Conservation (phyloP, 2,888 invertebrate species). For the Eilema depressum region DNA sequence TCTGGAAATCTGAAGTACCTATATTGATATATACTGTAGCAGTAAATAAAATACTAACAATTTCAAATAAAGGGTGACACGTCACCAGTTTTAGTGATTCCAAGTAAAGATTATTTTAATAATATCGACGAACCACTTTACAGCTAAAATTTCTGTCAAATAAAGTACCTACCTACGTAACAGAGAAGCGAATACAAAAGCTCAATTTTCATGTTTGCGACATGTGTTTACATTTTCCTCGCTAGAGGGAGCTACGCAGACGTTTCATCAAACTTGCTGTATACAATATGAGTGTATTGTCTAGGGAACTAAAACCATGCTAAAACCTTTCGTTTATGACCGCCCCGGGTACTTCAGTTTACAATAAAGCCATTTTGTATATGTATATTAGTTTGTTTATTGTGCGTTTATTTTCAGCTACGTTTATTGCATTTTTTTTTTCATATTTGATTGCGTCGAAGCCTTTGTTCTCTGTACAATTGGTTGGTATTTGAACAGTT, state of each 20-base stretch:
- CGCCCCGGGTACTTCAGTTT: constrained; percentile 41
- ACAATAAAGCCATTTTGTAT: constrained; percentile 58
- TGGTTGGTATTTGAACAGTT: constrained; percentile 23
- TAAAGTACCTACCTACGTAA: constrained; percentile 12
- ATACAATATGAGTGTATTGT: constrained; percentile 67
- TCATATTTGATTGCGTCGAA: constrained; percentile 19
- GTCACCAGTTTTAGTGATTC: too few relatives aligned
- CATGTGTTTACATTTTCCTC: constrained; percentile 59
- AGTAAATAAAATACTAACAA: background rate
- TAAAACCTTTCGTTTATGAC: constrained; percentile 57
- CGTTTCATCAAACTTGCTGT: constrained; percentile 70
- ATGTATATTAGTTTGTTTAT: constrained; percentile 48
- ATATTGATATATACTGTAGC: background rate
- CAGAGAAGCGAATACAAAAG: constrained; percentile 51
- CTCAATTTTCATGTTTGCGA: constrained; percentile 62
- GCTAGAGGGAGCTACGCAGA: constrained; percentile 40
- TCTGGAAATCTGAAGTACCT: background rate
- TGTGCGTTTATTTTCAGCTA: constrained; percentile 45
- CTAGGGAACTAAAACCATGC: constrained; percentile 49
- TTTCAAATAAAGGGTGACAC: background rate
- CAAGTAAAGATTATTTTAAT: background rate
- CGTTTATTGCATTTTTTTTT: constrained; percentile 36
- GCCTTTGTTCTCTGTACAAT: constrained; percentile 25
- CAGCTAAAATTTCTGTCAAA: background rate
- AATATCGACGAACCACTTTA: background rate